Evolutionary conservation across 1,140 invertebrate species (phyloP).

Genomic region (Drosophila oshimai): DNA sequence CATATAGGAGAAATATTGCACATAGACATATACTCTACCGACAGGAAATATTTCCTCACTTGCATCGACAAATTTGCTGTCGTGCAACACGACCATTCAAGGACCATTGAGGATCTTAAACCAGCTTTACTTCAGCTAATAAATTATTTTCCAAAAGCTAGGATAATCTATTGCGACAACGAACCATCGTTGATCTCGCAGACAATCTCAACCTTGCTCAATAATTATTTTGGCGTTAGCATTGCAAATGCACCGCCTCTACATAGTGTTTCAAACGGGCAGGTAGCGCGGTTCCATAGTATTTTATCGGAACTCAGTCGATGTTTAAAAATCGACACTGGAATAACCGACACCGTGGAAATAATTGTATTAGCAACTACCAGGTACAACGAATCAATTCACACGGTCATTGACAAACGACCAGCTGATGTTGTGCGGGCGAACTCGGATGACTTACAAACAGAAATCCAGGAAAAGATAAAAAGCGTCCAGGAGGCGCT

Average conservation of each 20-base stretch:
- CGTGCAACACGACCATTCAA: background rate
- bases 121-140: background rate
- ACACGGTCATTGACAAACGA: background rate
- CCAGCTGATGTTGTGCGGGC: background rate
- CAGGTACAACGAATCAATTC: background rate
- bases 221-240: background rate
- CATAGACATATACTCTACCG: no score
- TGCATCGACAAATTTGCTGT: background rate
- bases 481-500: background rate
- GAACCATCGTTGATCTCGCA: background rate
- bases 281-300: conserved; percentile 1
- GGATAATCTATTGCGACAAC: background rate
- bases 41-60: no score
- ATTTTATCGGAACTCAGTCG: background rate
- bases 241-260: background rate
- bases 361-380: background rate
- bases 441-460: background rate
- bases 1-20: no score
- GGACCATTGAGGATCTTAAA: background rate
- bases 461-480: background rate
- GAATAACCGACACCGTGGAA: background rate
- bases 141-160: background rate
- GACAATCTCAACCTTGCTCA: background rate
- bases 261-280: background rate
- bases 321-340: background rate